Evolutionary conservation across 2,113 vertebrate genomes (phyloP).

Genomic region (Morphnarchus princeps): DNA sequence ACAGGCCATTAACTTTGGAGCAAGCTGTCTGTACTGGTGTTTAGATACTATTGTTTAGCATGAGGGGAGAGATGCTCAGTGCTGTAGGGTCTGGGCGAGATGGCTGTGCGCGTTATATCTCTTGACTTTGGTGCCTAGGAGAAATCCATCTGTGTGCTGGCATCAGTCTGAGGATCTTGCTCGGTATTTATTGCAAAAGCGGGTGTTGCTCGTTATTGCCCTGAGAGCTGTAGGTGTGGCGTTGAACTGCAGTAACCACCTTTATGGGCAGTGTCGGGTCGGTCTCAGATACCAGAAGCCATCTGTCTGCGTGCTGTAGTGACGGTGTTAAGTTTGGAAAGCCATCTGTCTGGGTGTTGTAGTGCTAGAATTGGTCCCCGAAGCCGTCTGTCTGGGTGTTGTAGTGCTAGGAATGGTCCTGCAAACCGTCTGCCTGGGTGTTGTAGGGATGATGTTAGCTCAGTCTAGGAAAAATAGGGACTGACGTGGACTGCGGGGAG

Average conservation of each 20-base stretch:
- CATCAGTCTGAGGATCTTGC: background rate
- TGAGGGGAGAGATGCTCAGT: background rate
- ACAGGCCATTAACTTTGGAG: background rate
- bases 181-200: background rate
- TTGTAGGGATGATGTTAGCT: background rate
- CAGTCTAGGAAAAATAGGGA: background rate
- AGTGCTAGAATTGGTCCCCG: conserved; percentile 14
- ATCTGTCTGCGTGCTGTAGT: conserved; percentile 8
- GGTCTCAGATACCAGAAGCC: background rate
- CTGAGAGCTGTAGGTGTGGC: background rate
- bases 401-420: conserved; percentile 4
- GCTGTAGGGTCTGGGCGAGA: background rate
- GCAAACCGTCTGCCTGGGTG: background rate
- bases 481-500: background rate
- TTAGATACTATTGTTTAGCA: background rate
- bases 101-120: background rate
- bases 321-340: conserved; percentile 31
- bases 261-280: background rate
- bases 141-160: background rate
- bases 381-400: conserved; percentile 53
- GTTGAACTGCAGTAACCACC: background rate
- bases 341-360: conserved; percentile 57
- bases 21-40: background rate
- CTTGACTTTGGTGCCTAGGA: background rate
- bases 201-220: background rate